phyloP scores from a whole-genome alignment of 2,113 vertebrate genomes.

The Cebus imitator region DNA sequence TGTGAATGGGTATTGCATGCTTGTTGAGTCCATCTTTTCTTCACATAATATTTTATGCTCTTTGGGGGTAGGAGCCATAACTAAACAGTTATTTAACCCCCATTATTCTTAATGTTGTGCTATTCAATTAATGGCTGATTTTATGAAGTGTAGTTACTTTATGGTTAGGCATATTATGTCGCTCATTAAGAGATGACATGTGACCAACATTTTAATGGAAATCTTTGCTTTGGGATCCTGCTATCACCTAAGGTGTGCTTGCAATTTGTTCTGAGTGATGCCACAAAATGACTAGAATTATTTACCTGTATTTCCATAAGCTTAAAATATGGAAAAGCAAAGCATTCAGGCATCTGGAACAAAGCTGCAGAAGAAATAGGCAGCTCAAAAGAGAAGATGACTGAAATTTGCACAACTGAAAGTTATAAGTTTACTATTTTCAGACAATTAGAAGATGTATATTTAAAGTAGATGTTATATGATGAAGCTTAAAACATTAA shows the following conservation, averaged over 20 bases:
- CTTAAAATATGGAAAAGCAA: not conserved
- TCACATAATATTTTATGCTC: not conserved
- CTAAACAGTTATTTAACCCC: not conserved
- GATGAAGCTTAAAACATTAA: not conserved
- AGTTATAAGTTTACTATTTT: not conserved
- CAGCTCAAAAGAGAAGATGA: not conserved
- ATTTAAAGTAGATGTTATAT: not conserved
- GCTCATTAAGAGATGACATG: slow-evolving; percentile 15
- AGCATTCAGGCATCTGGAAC: not conserved
- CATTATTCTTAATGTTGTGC: not conserved
- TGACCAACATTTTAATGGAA: not conserved
- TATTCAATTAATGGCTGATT: slow-evolving; percentile 40
- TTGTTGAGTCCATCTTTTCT: not conserved
- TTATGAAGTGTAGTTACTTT: slow-evolving; percentile 46
- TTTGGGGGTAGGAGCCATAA: not conserved
- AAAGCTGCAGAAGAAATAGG: not conserved
- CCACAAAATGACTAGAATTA: not conserved
- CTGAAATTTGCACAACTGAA: not conserved
- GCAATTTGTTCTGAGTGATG: not conserved
- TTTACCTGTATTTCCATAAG: slow-evolving; percentile 4
- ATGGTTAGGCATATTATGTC: not conserved
- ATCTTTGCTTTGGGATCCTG: not conserved
- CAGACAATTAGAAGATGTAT: not conserved
- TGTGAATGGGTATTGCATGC: not conserved
- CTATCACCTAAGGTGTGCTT: not conserved